Conservation (phyloP, 2,888 invertebrate species). For the Argyresthia goedartella region DNA sequence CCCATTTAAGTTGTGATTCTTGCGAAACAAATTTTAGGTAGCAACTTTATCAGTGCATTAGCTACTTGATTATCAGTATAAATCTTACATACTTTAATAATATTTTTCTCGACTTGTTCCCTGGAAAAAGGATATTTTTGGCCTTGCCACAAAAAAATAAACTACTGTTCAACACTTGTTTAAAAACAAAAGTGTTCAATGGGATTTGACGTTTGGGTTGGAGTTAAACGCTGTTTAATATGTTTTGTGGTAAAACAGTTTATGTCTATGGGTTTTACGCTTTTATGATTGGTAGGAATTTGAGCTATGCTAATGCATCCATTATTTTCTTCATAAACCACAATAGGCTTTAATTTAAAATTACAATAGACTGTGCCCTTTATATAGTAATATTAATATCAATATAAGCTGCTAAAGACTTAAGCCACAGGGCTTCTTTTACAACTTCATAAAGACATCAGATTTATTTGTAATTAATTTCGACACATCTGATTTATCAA, state of each 20-base stretch:
- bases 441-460: constrained; percentile 21
- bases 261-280: constrained; percentile 1
- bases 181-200: too few relatives aligned
- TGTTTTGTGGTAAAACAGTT: too few relatives aligned
- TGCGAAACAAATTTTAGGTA: not conserved
- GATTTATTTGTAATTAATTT: constrained; percentile 11
- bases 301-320: constrained; percentile 14
- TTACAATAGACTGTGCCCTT: too few relatives aligned
- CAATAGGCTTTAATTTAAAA: too few relatives aligned
- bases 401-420: constrained; percentile 18
- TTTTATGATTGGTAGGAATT: not conserved
- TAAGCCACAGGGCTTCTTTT: constrained; percentile 24
- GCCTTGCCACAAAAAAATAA: too few relatives aligned
- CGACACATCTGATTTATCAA: constrained; percentile 15
- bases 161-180: too few relatives aligned
- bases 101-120: not conserved
- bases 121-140: constrained; percentile 1
- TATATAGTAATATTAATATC: constrained; percentile 9
- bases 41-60: not conserved
- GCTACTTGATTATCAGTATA: not conserved
- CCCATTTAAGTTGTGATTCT: not conserved
- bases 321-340: constrained; percentile 24
- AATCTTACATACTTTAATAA: not conserved
- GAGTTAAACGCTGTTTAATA: too few relatives aligned
- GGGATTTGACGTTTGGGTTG: too few relatives aligned